Conservation (phyloP, 2,113 vertebrate species). For the Melanotaenia duboulayi region DNA sequence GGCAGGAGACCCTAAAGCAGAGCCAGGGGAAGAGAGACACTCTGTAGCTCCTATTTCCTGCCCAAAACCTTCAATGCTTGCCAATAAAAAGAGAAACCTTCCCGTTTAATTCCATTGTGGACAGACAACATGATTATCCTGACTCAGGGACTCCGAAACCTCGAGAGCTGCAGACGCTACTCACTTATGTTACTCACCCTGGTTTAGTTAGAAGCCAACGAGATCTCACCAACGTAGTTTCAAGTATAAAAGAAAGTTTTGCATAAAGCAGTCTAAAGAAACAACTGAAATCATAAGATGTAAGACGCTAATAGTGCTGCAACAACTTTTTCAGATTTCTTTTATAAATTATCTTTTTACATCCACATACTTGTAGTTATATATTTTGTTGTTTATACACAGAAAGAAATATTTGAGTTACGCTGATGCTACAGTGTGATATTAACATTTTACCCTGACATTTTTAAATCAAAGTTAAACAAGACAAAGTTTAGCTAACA, state of each 20-base stretch:
- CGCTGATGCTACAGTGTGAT: not conserved
- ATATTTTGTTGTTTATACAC: not conserved
- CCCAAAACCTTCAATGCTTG: conserved; percentile 57
- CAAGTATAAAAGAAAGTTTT: not conserved
- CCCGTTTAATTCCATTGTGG: conserved; percentile 62
- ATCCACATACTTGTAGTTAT: not conserved
- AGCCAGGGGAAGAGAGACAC: conserved; percentile 60
- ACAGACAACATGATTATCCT: conserved; percentile 57
- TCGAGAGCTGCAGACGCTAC: conserved; percentile 18
- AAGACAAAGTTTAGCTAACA: not conserved
- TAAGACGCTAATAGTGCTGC: not conserved
- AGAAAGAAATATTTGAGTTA: conserved; percentile 11
- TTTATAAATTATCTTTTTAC: not conserved
- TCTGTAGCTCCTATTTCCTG: conserved; percentile 72
- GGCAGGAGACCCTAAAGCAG: conserved; percentile 63
- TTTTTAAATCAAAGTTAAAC: conserved; percentile 18
- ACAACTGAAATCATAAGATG: too few species aligned
- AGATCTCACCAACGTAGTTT: not conserved
- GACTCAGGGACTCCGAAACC: conserved; percentile 66
- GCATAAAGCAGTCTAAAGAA: too few species aligned
- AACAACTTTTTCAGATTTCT: not conserved
- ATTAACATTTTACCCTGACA: conserved; percentile 8
- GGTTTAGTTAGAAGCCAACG: not conserved
- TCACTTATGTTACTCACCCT: conserved; percentile 13
- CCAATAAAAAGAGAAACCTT: conserved; percentile 71